Evolutionary conservation across 2,113 vertebrate genomes (phyloP), one percentile per base, ranked within the genome.

Genomic region (Barbus barbus): DNA sequence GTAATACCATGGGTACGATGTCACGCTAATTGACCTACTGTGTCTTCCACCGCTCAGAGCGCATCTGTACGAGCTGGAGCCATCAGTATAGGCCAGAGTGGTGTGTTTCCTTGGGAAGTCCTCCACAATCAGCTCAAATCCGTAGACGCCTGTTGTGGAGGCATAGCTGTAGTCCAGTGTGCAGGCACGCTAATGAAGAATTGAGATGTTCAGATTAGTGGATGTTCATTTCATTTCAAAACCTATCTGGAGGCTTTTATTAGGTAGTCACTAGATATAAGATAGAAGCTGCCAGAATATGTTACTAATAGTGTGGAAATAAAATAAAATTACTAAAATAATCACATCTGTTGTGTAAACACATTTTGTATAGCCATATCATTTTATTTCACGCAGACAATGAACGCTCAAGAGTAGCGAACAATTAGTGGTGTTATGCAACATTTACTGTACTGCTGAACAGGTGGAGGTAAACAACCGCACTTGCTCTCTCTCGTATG

Each of bases 111-210:
- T 75, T 0, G 92, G 87, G 46, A 81, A 92, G 46, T 93, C 92
- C 69, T 93, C 91, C 63, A 93, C 85, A 65, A 91, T 65, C 69
- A 91, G 38, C 81, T 92, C 89, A 73, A 89, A 7, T 0, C 73
- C 82, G 67, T 83, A 18, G 18, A 6, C 5, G 0, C 44, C 0
- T 9, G 41, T 51, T 0, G 0, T 0, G 33, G 44, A 1, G 2
- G 11, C 4, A 9, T 2, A n/a, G 63, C 0, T 53, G 20, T 91
- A 92, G 38, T 74, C 33, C 14, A 92, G 69, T 0, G 75, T 83
- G 82, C 93, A 93, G 2, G 90, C 51, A 22, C 12, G 77, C 93
- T 93, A 36, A 28, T 12, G 9, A 67, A 1, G 18, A 80, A 80
- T 33, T 12, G 5, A 48, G 13, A 63, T 22, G 24, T 24, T 24